Conservation (phyloP, 35 echinoderm and acorn worm genomes). For the Nesometra sesokonis region DNA sequence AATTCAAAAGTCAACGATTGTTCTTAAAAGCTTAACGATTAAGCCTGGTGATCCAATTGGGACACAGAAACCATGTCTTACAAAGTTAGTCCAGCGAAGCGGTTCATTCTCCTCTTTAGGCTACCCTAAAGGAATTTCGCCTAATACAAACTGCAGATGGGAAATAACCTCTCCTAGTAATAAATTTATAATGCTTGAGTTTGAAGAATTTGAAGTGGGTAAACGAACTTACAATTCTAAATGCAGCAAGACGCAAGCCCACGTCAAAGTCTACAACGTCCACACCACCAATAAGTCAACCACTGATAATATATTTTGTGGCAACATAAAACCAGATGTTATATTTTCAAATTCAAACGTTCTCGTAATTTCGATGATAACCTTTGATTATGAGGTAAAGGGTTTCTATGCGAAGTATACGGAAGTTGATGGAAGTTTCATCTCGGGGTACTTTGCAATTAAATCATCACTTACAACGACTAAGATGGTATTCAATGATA, state of each 20-base stretch:
- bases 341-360: neutral
- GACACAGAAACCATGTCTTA: neutral
- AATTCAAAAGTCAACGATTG: too few relatives aligned
- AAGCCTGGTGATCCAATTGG: too few relatives aligned
- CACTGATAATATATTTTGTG: neutral
- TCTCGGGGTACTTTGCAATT: too few relatives aligned
- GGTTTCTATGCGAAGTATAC: too few relatives aligned
- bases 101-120: neutral
- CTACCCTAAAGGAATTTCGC: neutral
- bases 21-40: too few relatives aligned
- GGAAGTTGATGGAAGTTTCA: too few relatives aligned
- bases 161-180: too few relatives aligned
- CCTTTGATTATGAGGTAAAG: too few relatives aligned
- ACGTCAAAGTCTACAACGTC: neutral
- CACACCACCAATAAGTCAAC: neutral
- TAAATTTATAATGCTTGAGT: conserved; percentile 7
- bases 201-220: conserved; percentile 22
- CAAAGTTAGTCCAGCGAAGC: neutral
- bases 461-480: too few relatives aligned
- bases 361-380: too few relatives aligned
- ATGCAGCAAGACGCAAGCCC: neutral
- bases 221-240: neutral
- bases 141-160: neutral
- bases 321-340: conserved; percentile 2
- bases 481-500: too few relatives aligned